Evolutionary conservation across 2,888 invertebrate genomes (phyloP).

Genomic region (Acholoe squamosa): DNA sequence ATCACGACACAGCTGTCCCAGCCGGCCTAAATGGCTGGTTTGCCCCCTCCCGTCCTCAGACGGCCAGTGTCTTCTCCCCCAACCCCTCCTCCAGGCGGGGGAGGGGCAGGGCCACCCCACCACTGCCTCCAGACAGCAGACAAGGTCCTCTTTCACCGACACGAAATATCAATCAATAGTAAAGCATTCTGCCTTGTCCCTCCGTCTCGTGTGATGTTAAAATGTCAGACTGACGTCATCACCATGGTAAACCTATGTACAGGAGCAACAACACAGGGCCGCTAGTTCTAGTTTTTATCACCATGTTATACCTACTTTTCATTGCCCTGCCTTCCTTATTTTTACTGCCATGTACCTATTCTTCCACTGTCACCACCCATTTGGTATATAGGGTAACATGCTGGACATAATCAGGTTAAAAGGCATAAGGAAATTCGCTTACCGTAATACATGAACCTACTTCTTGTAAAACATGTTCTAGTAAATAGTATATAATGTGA

Average conservation of each 20-base stretch:
- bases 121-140: slow-evolving; percentile 58
- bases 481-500: no score
- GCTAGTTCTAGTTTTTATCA: no score
- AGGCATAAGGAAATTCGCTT: not conserved
- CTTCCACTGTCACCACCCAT: no score
- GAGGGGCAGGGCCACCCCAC: not conserved
- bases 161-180: slow-evolving; percentile 62
- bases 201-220: slow-evolving; percentile 60
- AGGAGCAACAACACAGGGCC: no score
- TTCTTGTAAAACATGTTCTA: no score
- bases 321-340: no score
- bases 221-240: slow-evolving; percentile 57
- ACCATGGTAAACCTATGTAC: no score
- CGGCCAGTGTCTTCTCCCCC: slow-evolving; percentile 5
- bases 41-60: slow-evolving; percentile 10
- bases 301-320: no score
- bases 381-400: not conserved
- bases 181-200: slow-evolving; percentile 55
- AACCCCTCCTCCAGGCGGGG: not conserved
- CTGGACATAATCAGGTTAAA: not conserved
- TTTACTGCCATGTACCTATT: no score
- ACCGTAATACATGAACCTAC: not conserved
- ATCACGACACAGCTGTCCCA: slow-evolving; percentile 58
- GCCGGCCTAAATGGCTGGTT: slow-evolving; percentile 48
- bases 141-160: slow-evolving; percentile 60